These are phyloP conservation scores for Eremobia ochroleuca DNA, from an alignment of 2,888 invertebrate genomes.

Conservation along the genomic window DNA sequence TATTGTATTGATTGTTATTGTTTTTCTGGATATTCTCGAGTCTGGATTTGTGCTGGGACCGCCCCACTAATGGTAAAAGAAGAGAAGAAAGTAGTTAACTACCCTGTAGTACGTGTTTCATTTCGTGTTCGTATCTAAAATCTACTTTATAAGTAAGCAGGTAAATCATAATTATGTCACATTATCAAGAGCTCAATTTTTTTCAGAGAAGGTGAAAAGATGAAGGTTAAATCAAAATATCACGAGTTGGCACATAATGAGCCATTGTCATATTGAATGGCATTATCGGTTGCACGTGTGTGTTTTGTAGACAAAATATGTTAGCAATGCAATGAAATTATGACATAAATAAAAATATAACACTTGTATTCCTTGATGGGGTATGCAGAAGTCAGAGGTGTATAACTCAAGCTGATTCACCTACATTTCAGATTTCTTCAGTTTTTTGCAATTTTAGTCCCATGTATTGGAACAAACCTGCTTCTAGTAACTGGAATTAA, in stretches of 20 bases:
- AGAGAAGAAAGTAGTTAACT: neutral
- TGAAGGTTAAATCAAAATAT: conserved; percentile 60
- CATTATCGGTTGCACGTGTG: conserved; percentile 18
- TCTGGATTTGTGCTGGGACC: neutral
- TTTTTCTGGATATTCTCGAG: neutral
- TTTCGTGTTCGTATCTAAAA: neutral
- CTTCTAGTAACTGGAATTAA: neutral
- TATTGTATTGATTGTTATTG: too few relatives aligned
- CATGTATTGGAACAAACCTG: neutral
- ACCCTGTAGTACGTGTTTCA: too few relatives aligned
- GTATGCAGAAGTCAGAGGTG: neutral
- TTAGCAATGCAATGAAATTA: conserved; percentile 16
- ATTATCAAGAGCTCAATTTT: conserved; percentile 33
- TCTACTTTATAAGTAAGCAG: neutral
- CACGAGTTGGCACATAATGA: conserved; percentile 36
- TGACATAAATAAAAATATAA: neutral
- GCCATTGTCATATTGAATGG: conserved; percentile 28
- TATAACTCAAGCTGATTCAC: too few relatives aligned
- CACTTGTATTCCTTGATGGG: neutral
- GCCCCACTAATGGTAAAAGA: too few relatives aligned
- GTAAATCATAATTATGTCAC: conserved; percentile 2
- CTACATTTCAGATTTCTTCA: neutral
- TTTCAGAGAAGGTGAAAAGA: conserved; percentile 61
- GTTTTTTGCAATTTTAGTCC: neutral
- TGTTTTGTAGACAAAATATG: conserved; percentile 7